A percentile compares a stretch with the other conserved stretches of the same genome.
These are phyloP conservation scores for Poeciliopsis paucimaculata DNA, from an alignment of 2,797 vertebrate genomes.

Conservation along the genomic window DNA sequence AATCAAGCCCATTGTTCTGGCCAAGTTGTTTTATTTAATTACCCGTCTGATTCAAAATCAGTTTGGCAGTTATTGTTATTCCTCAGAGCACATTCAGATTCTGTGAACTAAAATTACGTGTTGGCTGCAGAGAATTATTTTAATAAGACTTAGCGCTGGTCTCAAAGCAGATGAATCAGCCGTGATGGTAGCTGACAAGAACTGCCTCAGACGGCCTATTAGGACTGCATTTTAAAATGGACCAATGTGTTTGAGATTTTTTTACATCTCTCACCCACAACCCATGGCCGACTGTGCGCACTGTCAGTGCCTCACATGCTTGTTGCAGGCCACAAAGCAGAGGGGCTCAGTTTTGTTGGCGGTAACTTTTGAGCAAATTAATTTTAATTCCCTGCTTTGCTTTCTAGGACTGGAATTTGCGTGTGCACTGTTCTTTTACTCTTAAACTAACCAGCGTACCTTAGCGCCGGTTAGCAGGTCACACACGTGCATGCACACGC, in stretches of 20 bases:
- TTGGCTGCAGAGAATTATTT: conserved; percentile 14
- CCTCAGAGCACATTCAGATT: conserved; percentile 7
- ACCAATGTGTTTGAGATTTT: background rate
- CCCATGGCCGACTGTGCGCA: conserved; percentile 4
- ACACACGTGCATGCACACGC: background rate
- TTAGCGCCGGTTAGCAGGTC: background rate
- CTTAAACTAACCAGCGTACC: background rate
- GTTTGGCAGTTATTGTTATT: conserved; percentile 16
- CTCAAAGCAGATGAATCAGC: conserved; percentile 31
- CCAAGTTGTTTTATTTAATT: conserved; percentile 22
- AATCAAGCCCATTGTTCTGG: background rate
- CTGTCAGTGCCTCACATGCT: conserved; percentile 10
- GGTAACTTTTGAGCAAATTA: background rate
- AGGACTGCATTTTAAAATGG: conserved; percentile 20
- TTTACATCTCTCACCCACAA: background rate
- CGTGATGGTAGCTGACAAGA: conserved; percentile 42
- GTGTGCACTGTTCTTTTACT: background rate
- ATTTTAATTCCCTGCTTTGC: background rate
- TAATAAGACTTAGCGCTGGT: conserved; percentile 15
- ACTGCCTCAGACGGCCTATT: conserved; percentile 25
- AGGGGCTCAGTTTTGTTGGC: conserved; percentile 8
- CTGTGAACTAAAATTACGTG: conserved; percentile 28
- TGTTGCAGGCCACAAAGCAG: conserved; percentile 24
- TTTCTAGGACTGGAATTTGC: background rate
- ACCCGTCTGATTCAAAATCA: conserved; percentile 26